phyloP scores from a whole-genome alignment of 2,113 vertebrate species.

The Oreochromis aureus region DNA sequence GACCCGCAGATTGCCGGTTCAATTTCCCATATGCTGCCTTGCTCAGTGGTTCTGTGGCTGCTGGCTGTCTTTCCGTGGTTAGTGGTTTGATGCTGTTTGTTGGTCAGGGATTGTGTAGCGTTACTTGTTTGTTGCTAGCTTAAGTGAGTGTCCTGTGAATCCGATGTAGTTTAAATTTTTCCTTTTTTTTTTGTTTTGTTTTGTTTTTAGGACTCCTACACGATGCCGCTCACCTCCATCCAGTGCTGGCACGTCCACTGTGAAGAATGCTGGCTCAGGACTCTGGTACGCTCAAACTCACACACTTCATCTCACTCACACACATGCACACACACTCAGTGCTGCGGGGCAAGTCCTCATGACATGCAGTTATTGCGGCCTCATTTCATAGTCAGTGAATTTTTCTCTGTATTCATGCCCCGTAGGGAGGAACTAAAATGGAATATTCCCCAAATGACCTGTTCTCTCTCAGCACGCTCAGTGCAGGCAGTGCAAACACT shows the following conservation, averaged over 20 bases:
- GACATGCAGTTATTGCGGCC: slow-evolving; percentile 34
- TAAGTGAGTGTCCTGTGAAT: neutral
- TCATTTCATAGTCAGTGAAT: slow-evolving; percentile 47
- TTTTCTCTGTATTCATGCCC: slow-evolving; percentile 27
- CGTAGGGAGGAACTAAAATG: slow-evolving; percentile 38
- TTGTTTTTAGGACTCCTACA: slow-evolving; percentile 86
- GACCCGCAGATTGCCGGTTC: slow-evolving; percentile 38
- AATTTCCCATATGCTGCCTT: slow-evolving; percentile 43
- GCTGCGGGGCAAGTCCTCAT: slow-evolving; percentile 12
- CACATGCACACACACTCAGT: neutral
- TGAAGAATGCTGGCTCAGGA: slow-evolving; percentile 99
- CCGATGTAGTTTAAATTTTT: neutral
- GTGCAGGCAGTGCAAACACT: slow-evolving; percentile 22
- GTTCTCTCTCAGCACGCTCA: slow-evolving; percentile 15
- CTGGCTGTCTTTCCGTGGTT: slow-evolving; percentile 51
- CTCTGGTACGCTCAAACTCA: slow-evolving; percentile 81
- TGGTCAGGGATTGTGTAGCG: slow-evolving; percentile 16
- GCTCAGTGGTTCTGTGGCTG: slow-evolving; percentile 57
- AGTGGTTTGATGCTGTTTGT: slow-evolving; percentile 34
- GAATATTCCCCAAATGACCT: slow-evolving; percentile 51
- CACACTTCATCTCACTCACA: neutral
- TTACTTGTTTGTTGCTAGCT: neutral
- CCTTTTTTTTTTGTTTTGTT: no score
- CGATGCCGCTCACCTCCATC: slow-evolving; percentile 97
- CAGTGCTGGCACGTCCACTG: slow-evolving; percentile 99